These are phyloP conservation scores for Seriola rivoliana DNA, from an alignment of 2,113 vertebrate species.

Conservation along the genomic window DNA sequence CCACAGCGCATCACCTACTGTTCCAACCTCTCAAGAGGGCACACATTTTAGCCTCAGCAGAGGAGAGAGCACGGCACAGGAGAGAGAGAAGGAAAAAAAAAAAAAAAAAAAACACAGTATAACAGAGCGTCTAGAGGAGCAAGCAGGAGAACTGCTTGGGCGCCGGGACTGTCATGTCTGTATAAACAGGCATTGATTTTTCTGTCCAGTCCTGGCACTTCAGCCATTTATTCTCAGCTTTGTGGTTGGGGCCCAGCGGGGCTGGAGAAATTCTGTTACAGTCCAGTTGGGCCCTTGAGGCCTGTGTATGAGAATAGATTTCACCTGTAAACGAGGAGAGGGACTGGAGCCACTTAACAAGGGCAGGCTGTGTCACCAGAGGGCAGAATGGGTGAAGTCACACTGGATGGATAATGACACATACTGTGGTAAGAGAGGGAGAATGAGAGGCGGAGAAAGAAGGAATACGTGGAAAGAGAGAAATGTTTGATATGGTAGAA, in stretches of 20 bases:
- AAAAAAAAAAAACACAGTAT: slow-evolving; percentile 21
- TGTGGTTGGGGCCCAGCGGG: slow-evolving; percentile 97
- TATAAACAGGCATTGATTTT: slow-evolving; percentile 99
- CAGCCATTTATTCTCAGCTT: slow-evolving; percentile 99
- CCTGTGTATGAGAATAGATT: slow-evolving; percentile 99
- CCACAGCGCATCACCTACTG: slow-evolving; percentile 61
- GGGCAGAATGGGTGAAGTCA: slow-evolving; percentile 76
- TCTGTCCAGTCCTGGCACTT: slow-evolving; percentile 98
- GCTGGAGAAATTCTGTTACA: slow-evolving; percentile 99
- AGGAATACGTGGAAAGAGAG: slow-evolving; percentile 17
- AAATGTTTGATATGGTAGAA: slow-evolving; percentile 35
- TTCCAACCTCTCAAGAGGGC: slow-evolving; percentile 56
- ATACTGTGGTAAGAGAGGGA: slow-evolving; percentile 30
- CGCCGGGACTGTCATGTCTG: slow-evolving; percentile 95
- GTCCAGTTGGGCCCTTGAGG: slow-evolving; percentile 94
- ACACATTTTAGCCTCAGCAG: slow-evolving; percentile 70
- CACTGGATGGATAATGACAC: slow-evolving; percentile 73
- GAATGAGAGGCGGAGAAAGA: slow-evolving; percentile 35
- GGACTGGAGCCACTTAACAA: slow-evolving; percentile 94
- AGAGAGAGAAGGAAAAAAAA: slow-evolving; percentile 39
- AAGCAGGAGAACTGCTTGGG: slow-evolving; percentile 81
- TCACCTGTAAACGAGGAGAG: slow-evolving; percentile 93
- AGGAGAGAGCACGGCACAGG: slow-evolving; percentile 53
- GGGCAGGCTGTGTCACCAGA: slow-evolving; percentile 89
- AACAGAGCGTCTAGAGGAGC: slow-evolving; percentile 75